Percentiles rank a stretch among this genome's conserved stretches.
Evolutionary conservation across 2,113 vertebrate species (phyloP).

Genomic region (Sapajus apella): DNA sequence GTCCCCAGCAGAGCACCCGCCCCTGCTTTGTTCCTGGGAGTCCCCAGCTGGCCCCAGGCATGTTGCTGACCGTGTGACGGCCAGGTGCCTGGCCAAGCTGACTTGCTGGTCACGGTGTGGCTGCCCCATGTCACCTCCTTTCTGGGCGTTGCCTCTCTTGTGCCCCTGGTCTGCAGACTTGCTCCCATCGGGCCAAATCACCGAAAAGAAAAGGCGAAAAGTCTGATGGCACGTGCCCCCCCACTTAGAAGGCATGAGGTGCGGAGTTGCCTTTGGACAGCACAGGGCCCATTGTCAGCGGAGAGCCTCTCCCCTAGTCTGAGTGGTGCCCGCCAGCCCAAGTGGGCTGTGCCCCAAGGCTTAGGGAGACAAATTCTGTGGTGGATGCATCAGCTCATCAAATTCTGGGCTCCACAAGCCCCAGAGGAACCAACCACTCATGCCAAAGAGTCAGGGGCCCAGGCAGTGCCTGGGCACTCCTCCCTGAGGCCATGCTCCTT

Average conservation of each 20-base stretch:
- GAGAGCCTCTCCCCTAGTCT: neutral
- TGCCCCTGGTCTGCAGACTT: accelerated
- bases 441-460: neutral
- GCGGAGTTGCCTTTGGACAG: neutral
- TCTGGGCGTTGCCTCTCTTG: neutral
- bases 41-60: neutral
- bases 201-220: neutral
- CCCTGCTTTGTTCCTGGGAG: neutral
- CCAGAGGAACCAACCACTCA: neutral
- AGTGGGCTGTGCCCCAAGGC: neutral
- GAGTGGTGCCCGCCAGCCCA: neutral
- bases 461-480: neutral
- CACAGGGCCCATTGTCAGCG: neutral
- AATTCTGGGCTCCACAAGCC: neutral
- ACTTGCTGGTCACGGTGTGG: neutral
- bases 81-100: neutral
- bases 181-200: neutral
- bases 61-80: neutral
- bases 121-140: neutral
- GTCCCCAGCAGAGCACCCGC: neutral
- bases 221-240: accelerated
- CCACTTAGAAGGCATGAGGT: neutral
- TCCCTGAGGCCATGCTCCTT: neutral
- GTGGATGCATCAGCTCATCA: neutral
- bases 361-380: neutral